A percentile compares a stretch with the other conserved stretches of the same genome.
phyloP scores from a whole-genome alignment of 92 coral and sea anemone species.

The Pocillopora grandis region DNA sequence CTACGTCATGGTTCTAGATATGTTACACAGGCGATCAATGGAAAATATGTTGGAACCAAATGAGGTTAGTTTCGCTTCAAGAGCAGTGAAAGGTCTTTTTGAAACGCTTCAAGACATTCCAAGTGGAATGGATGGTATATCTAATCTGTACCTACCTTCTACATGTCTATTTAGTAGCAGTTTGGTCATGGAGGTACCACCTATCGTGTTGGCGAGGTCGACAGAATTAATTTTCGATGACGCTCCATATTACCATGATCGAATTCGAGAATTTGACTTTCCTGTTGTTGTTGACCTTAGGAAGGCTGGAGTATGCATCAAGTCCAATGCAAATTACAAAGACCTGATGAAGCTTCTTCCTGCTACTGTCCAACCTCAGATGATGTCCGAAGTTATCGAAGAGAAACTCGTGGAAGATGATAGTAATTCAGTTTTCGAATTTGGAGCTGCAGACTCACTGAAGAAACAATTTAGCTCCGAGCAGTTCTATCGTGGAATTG shows the following conservation, averaged over 20 bases:
- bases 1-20: slow-evolving; percentile 45
- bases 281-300: slow-evolving; percentile 39
- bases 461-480: slow-evolving; percentile 14
- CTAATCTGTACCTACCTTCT: not conserved
- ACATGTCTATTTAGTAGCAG: not conserved
- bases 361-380: slow-evolving; percentile 40
- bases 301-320: not conserved
- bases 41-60: slow-evolving; percentile 33
- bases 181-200: not conserved
- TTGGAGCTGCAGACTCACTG: not conserved
- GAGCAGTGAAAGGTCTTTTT: slow-evolving; percentile 45
- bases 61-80: slow-evolving; percentile 15
- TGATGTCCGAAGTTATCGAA: slow-evolving; percentile 46
- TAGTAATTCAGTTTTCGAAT: not conserved
- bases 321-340: not conserved
- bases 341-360: slow-evolving; percentile 55
- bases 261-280: slow-evolving; percentile 25
- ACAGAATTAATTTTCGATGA: slow-evolving; percentile 55
- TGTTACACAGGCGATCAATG: slow-evolving; percentile 2
- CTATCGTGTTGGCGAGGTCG: slow-evolving; percentile 39
- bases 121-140: not conserved
- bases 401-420: slow-evolving; percentile 32
- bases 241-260: slow-evolving; percentile 60
- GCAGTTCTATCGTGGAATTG: slow-evolving; percentile 51
- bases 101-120: slow-evolving; percentile 20